Conservation (phyloP, 2,113 vertebrate species). For the Festucalex cinctus region DNA sequence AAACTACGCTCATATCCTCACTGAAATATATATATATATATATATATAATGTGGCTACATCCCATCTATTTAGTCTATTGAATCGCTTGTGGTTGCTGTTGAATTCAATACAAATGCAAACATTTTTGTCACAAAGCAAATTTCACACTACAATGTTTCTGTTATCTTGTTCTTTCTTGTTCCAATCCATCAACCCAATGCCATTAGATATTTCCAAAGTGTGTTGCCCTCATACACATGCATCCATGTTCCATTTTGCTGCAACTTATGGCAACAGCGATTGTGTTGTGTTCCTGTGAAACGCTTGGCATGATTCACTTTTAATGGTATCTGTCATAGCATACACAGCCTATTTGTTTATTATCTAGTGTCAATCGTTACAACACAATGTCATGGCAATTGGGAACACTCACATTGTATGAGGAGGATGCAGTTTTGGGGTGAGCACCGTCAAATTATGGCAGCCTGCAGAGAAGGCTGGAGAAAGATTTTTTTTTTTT, state of each 20-base stretch:
- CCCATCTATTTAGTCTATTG: no score
- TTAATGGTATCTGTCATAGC: not conserved
- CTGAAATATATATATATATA: no score
- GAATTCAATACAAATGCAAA: no score
- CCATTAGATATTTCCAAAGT: not conserved
- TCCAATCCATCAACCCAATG: not conserved
- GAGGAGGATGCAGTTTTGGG: not conserved
- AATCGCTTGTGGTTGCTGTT: no score
- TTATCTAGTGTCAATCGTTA: not conserved
- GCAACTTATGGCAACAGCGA: not conserved
- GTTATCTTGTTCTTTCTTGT: not conserved
- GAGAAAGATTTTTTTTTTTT: no score
- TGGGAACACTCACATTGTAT: not conserved
- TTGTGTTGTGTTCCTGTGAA: conserved; percentile 4
- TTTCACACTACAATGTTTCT: not conserved
- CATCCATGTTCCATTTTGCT: not conserved
- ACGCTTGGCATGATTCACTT: not conserved
- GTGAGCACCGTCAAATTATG: not conserved
- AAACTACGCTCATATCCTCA: no score
- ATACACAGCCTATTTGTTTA: not conserved
- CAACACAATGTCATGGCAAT: not conserved
- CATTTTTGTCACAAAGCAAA: no score
- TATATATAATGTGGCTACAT: no score
- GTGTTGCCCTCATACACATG: not conserved
- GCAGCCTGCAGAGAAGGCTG: not conserved